Conservation (phyloP, 2,113 vertebrate species). For the Calyptommatus sinebrachiatus region DNA sequence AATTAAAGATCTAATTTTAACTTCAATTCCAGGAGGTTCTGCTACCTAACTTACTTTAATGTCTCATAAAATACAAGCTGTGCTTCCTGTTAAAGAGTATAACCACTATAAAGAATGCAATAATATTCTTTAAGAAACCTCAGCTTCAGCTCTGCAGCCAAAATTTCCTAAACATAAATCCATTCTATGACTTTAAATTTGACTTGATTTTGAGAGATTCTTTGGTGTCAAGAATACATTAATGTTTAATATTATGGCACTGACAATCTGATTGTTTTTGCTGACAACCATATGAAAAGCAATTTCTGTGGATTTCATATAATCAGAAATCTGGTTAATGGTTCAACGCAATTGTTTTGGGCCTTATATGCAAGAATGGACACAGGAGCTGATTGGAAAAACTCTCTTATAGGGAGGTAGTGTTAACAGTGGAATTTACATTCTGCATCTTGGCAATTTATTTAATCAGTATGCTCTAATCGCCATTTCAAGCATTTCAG, state of each 20-base stretch:
- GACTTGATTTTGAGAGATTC: neutral
- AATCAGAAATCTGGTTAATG: neutral
- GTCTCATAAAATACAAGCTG: slow-evolving; percentile 23
- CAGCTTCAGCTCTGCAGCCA: neutral
- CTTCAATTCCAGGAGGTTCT: neutral
- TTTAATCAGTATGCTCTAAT: neutral
- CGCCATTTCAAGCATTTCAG: too few species aligned
- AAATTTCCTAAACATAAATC: neutral
- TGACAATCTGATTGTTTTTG: neutral
- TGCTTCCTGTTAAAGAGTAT: neutral
- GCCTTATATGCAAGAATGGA: too few species aligned
- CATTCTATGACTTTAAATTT: neutral
- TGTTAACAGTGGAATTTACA: neutral
- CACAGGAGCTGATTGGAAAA: too few species aligned
- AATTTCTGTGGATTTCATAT: too few species aligned
- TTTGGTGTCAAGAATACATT: neutral
- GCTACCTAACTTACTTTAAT: neutral
- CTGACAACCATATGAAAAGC: neutral
- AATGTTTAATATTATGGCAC: neutral
- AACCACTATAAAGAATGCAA: neutral
- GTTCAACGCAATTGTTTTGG: neutral
- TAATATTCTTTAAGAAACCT: neutral
- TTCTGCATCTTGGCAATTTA: neutral
- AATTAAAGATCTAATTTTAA: neutral
- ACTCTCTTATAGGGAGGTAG: too few species aligned